Conservation (phyloP, 2,888 invertebrate genomes). For the Iphiclides podalirius region DNA sequence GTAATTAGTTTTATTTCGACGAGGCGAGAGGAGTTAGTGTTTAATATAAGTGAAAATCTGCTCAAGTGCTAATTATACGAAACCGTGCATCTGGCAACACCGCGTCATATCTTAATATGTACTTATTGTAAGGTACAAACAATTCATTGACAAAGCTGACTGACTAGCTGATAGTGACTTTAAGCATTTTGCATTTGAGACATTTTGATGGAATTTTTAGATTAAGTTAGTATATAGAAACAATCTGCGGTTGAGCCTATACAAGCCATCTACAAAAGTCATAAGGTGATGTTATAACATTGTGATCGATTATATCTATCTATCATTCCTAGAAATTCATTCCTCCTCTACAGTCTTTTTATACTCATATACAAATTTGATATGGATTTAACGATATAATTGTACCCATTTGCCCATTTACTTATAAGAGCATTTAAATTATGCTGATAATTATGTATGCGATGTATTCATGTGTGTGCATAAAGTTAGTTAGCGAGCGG, state of each 20-base stretch:
- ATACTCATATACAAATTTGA: constrained; percentile 30
- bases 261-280: constrained; percentile 10
- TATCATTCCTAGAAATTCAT: constrained; percentile 46
- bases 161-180: constrained; percentile 40
- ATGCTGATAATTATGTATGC: too few species aligned
- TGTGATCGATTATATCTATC: neutral
- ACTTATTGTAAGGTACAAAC: constrained; percentile 26
- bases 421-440: neutral
- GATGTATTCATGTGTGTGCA: too few species aligned
- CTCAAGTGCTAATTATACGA: constrained; percentile 35
- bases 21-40: neutral
- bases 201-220: constrained; percentile 33
- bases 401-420: constrained; percentile 9
- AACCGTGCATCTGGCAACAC: constrained; percentile 29
- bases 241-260: constrained; percentile 1
- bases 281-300: neutral
- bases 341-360: constrained; percentile 30
- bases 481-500: neutral
- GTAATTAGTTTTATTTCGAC: neutral
- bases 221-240: constrained; percentile 13
- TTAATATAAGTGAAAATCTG: constrained; percentile 29
- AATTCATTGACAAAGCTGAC: constrained; percentile 32
- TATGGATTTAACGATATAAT: constrained; percentile 17
- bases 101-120: constrained; percentile 39
- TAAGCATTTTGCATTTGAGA: constrained; percentile 28